A percentile compares a stretch with the other conserved stretches of the same genome.
Conservation (phyloP, 2,113 vertebrate genomes). For the Xiphias gladius region DNA sequence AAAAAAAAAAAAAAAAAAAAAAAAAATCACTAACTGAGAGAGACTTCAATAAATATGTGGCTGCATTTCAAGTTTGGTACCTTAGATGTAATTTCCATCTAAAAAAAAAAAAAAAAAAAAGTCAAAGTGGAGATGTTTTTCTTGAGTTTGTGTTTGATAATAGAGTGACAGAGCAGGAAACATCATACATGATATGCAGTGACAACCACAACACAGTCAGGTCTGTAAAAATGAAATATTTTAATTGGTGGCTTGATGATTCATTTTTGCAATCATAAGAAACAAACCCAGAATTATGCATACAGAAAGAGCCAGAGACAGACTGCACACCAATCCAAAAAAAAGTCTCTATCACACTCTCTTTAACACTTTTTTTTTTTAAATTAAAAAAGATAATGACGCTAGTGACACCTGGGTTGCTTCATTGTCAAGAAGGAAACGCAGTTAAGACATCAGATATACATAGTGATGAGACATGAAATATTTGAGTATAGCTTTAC, state of each 20-base stretch:
- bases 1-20: background rate
- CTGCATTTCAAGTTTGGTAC: constrained; percentile 24
- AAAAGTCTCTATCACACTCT: constrained; percentile 59
- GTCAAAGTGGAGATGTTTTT: background rate
- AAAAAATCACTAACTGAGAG: constrained; percentile 26
- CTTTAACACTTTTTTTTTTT: constrained; percentile 47
- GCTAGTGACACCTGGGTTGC: constrained; percentile 49
- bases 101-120: background rate
- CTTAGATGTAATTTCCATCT: constrained; percentile 12
- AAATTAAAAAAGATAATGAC: constrained; percentile 16
- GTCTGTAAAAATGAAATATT: constrained; percentile 84
- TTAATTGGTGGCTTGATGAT: constrained; percentile 84
- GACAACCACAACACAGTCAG: constrained; percentile 63
- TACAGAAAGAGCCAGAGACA: constrained; percentile 73
- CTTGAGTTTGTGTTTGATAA: background rate
- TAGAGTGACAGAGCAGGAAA: constrained; percentile 17
- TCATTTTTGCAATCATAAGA: constrained; percentile 82
- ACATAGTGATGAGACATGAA: constrained; percentile 59
- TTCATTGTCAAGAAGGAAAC: constrained; percentile 69
- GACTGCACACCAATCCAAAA: constrained; percentile 60
- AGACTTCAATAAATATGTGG: constrained; percentile 19
- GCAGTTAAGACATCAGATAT: constrained; percentile 77
- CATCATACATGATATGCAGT: constrained; percentile 24
- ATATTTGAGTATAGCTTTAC: constrained; percentile 63
- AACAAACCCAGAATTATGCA: constrained; percentile 74